phyloP scores from a whole-genome alignment of 2,113 vertebrate species.

The Turnix velox region DNA sequence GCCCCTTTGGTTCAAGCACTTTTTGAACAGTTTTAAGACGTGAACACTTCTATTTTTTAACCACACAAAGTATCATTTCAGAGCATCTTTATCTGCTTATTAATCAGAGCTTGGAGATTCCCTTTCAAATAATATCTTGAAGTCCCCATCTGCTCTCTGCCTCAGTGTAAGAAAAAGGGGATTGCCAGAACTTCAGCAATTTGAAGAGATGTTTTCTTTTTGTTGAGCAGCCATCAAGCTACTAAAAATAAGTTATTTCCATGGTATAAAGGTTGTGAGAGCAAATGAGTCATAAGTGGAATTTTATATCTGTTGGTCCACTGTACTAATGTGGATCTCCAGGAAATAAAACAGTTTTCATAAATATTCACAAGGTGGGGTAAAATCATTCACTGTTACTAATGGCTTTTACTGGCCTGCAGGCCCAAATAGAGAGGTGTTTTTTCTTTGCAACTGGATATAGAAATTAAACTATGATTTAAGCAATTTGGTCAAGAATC shows the following conservation, averaged over 20 bases:
- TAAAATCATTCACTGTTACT: not conserved
- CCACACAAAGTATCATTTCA: not conserved
- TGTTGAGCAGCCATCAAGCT: not conserved
- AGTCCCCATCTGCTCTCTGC: not conserved
- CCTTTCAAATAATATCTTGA: not conserved
- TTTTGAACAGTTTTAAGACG: constrained; percentile 8
- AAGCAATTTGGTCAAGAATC: not conserved
- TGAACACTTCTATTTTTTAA: constrained; percentile 8
- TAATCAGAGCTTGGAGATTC: not conserved
- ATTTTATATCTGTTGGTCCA: not conserved
- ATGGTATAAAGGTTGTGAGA: not conserved
- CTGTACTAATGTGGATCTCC: not conserved
- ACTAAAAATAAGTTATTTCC: not conserved
- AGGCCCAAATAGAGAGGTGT: not conserved
- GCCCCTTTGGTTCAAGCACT: not conserved
- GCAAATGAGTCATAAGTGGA: not conserved
- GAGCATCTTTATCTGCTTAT: not conserved
- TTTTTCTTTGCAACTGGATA: not conserved
- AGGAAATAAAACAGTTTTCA: not conserved
- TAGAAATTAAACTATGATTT: not conserved
- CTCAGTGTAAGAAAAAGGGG: not conserved
- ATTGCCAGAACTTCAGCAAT: not conserved
- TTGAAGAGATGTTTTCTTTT: not conserved
- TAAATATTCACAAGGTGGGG: not conserved
- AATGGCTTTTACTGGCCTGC: not conserved